Base-by-base conservation (phyloP, 2,113 vertebrate genomes). In the Trichomycterus rosablanca region DNA sequence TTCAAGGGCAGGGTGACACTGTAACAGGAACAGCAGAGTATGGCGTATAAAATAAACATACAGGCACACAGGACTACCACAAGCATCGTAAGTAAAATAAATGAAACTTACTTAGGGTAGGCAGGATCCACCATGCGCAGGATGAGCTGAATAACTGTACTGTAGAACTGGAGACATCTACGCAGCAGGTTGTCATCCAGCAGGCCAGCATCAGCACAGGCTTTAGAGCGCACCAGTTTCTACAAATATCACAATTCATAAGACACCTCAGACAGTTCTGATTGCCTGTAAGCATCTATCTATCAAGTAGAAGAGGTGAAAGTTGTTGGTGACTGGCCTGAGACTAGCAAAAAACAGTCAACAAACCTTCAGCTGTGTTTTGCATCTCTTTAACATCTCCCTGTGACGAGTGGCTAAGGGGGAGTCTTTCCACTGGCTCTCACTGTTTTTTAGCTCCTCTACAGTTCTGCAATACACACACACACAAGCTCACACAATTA, bases 181-280 rank as follows among this genome's bases (percentile, higher is more conserved):
- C 95, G 91, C 54, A 99, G 88, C 63, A 98, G 90, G 81, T 92
- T 95, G 77, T 99, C 96, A 54, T 99, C 96, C 80, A 99, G 85
- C 75, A 99, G 86, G 44, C 94, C 95, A 16, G 94, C 93, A 34
- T 99, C 96, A 52, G 94, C 92, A 75, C 93, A 97, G 61, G 95
- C 95, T 82, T 99, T 99, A 80, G 93, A 94, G 72, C 96, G 92
- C 80, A 99, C 95, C 76, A 98, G 83, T 90, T 95, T 99, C 96
- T 99, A 87, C 16, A 42, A 44, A 15, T 18, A 62, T 19, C 28
- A 56, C 22, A 42, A 62, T 14, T 26, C 11, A 12, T 4, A 0
- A 1, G n/a, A 60, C 14, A 55, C 10, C 18, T 26, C 35, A 6
- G 11, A n/a, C 16, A 18, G 32, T 15, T 3, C 19, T n/a, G n/a